Evolutionary conservation across 2,113 vertebrate species (phyloP).

Genomic region (Anolis sagrei): DNA sequence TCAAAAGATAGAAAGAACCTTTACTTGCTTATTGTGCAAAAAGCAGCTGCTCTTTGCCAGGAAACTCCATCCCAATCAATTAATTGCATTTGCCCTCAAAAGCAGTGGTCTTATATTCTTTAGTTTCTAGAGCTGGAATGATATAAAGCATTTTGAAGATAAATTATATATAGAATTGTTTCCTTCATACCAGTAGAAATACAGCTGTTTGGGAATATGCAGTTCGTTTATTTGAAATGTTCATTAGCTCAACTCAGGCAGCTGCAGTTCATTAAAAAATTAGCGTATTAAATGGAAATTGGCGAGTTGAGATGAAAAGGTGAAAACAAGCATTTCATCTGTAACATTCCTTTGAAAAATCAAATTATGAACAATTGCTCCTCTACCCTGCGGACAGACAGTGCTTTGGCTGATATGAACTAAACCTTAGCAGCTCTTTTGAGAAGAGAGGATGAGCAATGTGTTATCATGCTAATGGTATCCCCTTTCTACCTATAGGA

Average conservation of each 20-base stretch:
- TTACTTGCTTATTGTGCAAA: not conserved
- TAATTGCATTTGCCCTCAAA: not conserved
- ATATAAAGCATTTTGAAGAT: not conserved
- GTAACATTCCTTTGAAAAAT: conserved; percentile 16
- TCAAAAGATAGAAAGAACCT: too few relatives aligned
- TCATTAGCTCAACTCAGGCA: conserved; percentile 24
- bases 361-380: conserved; percentile 12
- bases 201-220: conserved; percentile 9
- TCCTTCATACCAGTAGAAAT: not conserved
- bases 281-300: conserved; percentile 18
- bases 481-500: not conserved
- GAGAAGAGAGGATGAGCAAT: not conserved
- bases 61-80: not conserved
- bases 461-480: not conserved
- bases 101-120: not conserved
- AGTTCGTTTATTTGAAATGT: conserved; percentile 18
- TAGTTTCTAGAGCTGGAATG: not conserved
- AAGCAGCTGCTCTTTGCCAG: not conserved
- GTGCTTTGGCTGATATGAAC: not conserved
- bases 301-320: conserved; percentile 26
- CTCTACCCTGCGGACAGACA: not conserved
- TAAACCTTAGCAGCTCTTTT: not conserved
- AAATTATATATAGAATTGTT: not conserved
- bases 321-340: conserved; percentile 20
- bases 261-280: conserved; percentile 32